Conservation (phyloP, 2,797 vertebrate genomes). For the Miichthys miiuy region DNA sequence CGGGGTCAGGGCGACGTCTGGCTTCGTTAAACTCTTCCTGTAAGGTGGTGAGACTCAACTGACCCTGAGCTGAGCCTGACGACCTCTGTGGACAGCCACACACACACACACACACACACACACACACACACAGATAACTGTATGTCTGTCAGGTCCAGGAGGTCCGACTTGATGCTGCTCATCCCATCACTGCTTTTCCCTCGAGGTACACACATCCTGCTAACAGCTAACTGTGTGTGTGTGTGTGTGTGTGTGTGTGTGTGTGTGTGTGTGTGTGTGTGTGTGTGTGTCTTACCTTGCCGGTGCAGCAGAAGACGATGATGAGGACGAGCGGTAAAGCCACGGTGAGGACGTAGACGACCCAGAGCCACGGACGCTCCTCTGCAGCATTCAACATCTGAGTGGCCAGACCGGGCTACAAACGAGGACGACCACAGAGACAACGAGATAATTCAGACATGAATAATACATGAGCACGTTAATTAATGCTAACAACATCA, state of each 20-base stretch:
- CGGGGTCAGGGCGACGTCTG: background rate
- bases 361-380: conserved; percentile 98
- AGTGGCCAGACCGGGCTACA: conserved; percentile 91
- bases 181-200: background rate
- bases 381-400: conserved; percentile 96
- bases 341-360: conserved; percentile 95
- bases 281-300: conserved; percentile 87
- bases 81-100: conserved; percentile 63
- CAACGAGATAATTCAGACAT: background rate
- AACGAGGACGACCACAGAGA: background rate
- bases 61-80: conserved; percentile 52
- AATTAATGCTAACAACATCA: no score
- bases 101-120: conserved; percentile 16
- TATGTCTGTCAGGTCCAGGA: background rate
- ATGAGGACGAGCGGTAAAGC: conserved; percentile 94
- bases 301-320: conserved; percentile 97
- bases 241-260: background rate
- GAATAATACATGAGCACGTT: background rate
- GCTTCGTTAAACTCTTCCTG: conserved; percentile 66
- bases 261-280: background rate
- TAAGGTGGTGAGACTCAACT: conserved; percentile 66
- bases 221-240: background rate
- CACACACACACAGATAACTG: conserved; percentile 1
- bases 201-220: background rate
- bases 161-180: background rate